phyloP scores from a whole-genome alignment of 2,888 invertebrate species.

The Miltochrista miniata region DNA sequence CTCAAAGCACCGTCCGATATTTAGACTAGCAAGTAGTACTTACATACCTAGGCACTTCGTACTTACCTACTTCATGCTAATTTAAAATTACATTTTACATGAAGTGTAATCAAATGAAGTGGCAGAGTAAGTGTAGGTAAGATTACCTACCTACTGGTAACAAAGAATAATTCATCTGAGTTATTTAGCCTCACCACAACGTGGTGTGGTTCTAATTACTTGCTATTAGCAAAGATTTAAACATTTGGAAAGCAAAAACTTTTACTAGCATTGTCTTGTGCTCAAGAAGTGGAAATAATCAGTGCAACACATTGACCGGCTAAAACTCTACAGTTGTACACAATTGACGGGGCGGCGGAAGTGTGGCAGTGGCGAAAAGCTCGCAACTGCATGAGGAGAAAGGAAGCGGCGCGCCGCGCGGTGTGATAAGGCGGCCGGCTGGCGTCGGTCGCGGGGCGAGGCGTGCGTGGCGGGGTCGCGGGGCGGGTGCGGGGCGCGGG shows the following conservation, averaged over 20 bases:
- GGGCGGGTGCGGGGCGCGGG: slow-evolving; percentile 53
- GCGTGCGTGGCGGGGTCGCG: slow-evolving; percentile 36
- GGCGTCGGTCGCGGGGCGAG: slow-evolving; percentile 66
- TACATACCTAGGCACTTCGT: too few relatives aligned
- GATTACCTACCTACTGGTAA: too few relatives aligned
- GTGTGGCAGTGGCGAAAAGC: slow-evolving; percentile 81
- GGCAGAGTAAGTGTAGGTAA: too few relatives aligned
- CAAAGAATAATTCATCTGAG: too few relatives aligned
- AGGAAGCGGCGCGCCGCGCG: slow-evolving; percentile 76
- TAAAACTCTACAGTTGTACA: slow-evolving; percentile 69
- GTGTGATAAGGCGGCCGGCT: slow-evolving; percentile 79
- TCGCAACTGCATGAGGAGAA: slow-evolving; percentile 82
- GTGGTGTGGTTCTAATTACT: too few relatives aligned
- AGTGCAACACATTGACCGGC: slow-evolving; percentile 68
- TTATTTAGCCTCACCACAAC: too few relatives aligned
- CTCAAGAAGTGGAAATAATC: slow-evolving; percentile 55
- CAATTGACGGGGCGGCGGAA: slow-evolving; percentile 77
- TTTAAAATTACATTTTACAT: too few relatives aligned
- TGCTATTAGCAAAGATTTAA: too few relatives aligned
- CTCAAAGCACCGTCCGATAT: slow-evolving; percentile 6
- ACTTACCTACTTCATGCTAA: too few relatives aligned
- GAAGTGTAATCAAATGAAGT: too few relatives aligned
- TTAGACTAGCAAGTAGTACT: too few relatives aligned
- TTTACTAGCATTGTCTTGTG: slow-evolving; percentile 20
- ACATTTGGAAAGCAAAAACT: too few relatives aligned